These are phyloP conservation scores for Himalopsyche japonica DNA, from an alignment of 2,888 invertebrate species.

Conservation along the genomic window DNA sequence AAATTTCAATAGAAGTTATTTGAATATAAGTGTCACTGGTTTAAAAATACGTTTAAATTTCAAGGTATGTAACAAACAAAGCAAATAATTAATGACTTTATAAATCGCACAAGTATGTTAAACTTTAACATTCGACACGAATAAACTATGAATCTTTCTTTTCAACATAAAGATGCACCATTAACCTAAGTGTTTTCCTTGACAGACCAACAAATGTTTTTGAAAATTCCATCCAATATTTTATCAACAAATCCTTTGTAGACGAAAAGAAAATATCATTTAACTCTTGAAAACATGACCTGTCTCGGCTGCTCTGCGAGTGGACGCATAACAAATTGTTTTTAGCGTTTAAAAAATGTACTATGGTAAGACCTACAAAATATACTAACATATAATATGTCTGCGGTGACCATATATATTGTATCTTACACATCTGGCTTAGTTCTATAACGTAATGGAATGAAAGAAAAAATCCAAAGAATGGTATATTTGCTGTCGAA, in stretches of 20 bases:
- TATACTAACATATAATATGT: too few species aligned
- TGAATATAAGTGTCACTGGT: too few species aligned
- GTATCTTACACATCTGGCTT: too few species aligned
- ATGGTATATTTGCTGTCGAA: too few species aligned
- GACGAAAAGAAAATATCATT: constrained; percentile 17
- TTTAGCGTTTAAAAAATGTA: too few species aligned
- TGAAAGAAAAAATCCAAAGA: too few species aligned
- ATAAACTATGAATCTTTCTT: background rate
- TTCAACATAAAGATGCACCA: background rate
- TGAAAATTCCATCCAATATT: constrained; percentile 35
- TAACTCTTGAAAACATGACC: constrained; percentile 6
- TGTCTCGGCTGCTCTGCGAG: background rate
- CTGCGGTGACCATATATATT: too few species aligned
- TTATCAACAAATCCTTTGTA: constrained; percentile 39
- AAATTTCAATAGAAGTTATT: too few species aligned
- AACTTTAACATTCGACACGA: background rate
- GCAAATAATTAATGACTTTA: background rate
- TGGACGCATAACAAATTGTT: background rate
- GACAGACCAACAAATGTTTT: constrained; percentile 25
- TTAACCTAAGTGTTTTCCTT: background rate
- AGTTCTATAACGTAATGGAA: too few species aligned
- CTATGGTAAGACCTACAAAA: too few species aligned
- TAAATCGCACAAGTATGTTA: background rate
- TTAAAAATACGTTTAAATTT: too few species aligned
- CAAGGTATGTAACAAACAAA: too few species aligned